Conservation (phyloP, 2,113 vertebrate genomes). For the Brachypteracias leptosomus region DNA sequence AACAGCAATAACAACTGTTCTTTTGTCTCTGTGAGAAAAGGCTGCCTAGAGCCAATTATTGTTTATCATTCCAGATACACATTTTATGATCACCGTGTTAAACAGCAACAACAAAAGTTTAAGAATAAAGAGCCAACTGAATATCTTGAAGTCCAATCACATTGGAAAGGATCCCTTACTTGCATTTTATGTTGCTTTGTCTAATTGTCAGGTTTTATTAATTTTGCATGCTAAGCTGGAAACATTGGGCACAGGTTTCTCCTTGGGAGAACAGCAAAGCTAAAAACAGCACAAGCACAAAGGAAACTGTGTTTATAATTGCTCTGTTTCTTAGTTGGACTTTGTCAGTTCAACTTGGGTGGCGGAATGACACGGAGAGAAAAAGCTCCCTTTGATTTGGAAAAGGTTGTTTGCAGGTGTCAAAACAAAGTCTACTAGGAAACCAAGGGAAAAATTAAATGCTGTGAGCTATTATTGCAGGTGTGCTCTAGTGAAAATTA, state of each 20-base stretch:
- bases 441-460: conserved; percentile 62
- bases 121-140: conserved; percentile 20
- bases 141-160: conserved; percentile 6
- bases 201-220: conserved; percentile 48
- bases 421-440: conserved; percentile 60
- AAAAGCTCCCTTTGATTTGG: conserved; percentile 56
- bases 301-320: conserved; percentile 58
- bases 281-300: conserved; percentile 64
- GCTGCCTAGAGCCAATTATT: conserved; percentile 31
- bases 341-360: conserved; percentile 39
- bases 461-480: conserved; percentile 55
- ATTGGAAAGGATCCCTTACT: neutral
- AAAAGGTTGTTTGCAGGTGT: conserved; percentile 73
- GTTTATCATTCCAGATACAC: conserved; percentile 44
- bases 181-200: neutral
- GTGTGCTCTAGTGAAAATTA: conserved; percentile 60
- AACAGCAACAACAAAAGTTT: neutral
- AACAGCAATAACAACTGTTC: conserved; percentile 32
- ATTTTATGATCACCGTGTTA: conserved; percentile 35
- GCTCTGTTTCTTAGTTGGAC: conserved; percentile 28
- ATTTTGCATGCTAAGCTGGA: conserved; percentile 56
- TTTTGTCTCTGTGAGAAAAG: conserved; percentile 42
- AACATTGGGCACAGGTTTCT: conserved; percentile 41
- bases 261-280: conserved; percentile 42
- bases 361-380: conserved; percentile 31